Base-by-base conservation (phyloP, 2,888 invertebrate genomes). In the Sclerodermus sp. region DNA sequence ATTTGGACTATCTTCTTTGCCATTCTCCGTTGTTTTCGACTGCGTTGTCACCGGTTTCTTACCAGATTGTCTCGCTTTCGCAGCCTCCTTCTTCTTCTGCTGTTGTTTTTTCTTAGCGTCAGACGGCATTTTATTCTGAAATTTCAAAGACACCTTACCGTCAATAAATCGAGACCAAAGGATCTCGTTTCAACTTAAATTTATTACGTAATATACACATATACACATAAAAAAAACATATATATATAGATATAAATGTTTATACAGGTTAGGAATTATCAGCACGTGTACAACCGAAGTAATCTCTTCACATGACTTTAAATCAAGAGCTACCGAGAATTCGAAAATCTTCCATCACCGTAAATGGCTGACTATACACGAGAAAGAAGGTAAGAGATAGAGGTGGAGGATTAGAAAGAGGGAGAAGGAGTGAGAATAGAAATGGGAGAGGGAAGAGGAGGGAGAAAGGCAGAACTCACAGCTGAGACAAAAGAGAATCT, bases 101-200 rank as follows among this genome's bases (percentile, higher is more conserved):
- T 93, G 95, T 78, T 96, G 91, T 76, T 95, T 93, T 85, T 99
- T 98, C 81, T 99, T 98, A 31, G 96, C 89, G 81, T 98, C 98
- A 70, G 99, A 99, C 78, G 99, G 97, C 99, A 99, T 99, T 60
- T 79, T 54, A 39, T 55, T 57, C 42, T 15, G 46, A 37, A 52
- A 42, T 37, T 50, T 40, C 31, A 30, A 15, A 36, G 15, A 12
- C 15, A 47, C 31, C 14, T 23, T 8, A n/a, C n/a, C n/a, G n/a
- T n/a, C n/a, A n/a, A n/a, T n/a, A n/a, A n/a, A n/a, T 23, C 8
- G 8, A 23, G 23, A 23, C 23, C 3, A 23, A 23, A 23, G 8
- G 3, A 23, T 23, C 23, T 8, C 23, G 23, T 8, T 23, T 23
- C 8, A 23, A 23, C 23, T 8, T 8, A 34, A 12, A 4, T 45